A percentile compares a stretch with the other conserved stretches of the same genome.
These are phyloP conservation scores for Callospermophilus lateralis DNA, from an alignment of 2,113 vertebrate genomes.

Conservation along the genomic window DNA sequence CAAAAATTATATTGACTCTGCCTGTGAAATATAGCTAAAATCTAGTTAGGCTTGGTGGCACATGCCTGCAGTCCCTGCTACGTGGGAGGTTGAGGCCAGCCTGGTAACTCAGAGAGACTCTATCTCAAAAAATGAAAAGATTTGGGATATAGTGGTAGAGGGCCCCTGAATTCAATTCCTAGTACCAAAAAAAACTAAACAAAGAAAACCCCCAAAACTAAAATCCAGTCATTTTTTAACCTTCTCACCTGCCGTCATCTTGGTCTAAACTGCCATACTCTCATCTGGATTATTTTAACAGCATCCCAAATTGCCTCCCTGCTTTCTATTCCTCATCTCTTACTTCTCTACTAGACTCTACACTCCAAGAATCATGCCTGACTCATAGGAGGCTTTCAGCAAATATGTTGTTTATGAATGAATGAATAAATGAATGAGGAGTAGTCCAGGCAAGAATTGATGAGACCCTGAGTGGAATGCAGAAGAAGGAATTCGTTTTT, in stretches of 20 bases:
- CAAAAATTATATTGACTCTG: not conserved
- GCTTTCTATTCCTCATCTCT: not conserved
- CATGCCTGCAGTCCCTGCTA: no score
- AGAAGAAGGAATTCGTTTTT: not conserved
- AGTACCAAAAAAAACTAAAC: no score
- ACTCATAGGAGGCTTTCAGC: not conserved
- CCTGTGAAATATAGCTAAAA: not conserved
- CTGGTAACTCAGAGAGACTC: no score
- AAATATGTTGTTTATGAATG: not conserved
- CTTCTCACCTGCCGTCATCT: not conserved
- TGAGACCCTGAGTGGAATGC: not conserved
- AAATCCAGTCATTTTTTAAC: not conserved
- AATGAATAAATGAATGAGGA: not conserved
- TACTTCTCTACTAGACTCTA: not conserved
- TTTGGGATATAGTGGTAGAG: no score
- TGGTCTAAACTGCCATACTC: not conserved
- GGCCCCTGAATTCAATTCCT: no score
- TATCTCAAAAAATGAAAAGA: no score
- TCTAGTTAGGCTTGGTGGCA: no score
- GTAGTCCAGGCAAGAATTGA: not conserved
- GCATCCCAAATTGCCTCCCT: not conserved
- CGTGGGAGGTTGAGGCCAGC: no score
- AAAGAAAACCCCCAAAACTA: not conserved
- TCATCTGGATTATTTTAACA: not conserved
- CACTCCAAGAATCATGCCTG: not conserved